Evolutionary conservation across 2,797 vertebrate genomes (phyloP), one percentile per base, ranked within the genome.

Genomic region (Triplophysa bombifrons): DNA sequence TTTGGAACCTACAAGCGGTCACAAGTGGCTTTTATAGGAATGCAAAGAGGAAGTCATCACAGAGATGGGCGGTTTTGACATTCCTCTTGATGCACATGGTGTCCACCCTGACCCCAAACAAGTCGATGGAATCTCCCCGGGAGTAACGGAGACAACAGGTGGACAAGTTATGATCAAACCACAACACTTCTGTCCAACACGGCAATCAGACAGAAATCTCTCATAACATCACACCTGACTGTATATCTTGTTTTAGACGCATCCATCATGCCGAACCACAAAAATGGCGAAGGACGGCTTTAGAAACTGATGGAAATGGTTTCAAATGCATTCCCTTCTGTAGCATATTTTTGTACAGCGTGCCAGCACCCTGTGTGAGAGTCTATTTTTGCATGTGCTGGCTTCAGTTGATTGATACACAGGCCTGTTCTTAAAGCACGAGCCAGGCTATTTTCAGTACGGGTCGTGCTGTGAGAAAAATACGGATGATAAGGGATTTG

Each of bases 361-460:
- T 66, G 83, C 53, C 82, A 78, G 72, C 44, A 72, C 84, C 80
- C 66, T 48, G 70, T 81, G 80, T 72, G 80, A 74, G 61, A 58
- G 58, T 80, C 85, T 88, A 86, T 88, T 87, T 89, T 80, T 72
- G 84, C 71, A 84, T 84, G 83, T 75, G 81, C 75, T 74, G 44
- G 80, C 78, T 63, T 77, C 74, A 78, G 82, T 66, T 83, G 85
- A 86, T 77, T 86, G 86, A 84, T 83, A 81, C 76, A 82, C 60
- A 78, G 72, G 83, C 80, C 84, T 82, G 83, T 73, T 80, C 83
- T 80, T 67, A 77, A 78, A 80, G 78, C 76, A 61, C 64, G 77
- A 84, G 76, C 84, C 67, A 82, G 61, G 78, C 74, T 88, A 88
- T 88, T 87, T 85, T 67, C 25, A 74, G 80, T 30, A 30, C 46